Base-by-base conservation (phyloP, 2,113 vertebrate genomes). In the Pontoporia blainvillei region DNA sequence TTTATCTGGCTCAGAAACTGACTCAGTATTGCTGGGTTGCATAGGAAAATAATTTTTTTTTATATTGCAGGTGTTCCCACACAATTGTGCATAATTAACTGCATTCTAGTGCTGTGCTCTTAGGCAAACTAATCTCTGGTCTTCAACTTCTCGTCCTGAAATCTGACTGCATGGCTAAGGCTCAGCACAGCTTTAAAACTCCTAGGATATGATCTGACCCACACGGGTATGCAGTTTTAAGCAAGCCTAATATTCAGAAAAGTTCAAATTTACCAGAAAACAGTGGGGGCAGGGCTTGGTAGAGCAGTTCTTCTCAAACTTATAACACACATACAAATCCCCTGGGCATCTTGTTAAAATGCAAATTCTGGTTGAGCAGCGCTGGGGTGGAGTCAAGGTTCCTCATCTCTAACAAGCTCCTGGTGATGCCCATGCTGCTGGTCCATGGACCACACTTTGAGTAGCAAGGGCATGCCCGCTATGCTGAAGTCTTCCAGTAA, bases 71-170 rank as follows among this genome's bases (percentile, higher is more conserved):
- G 10, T 46, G 14, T 94, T 95, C 71, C 41, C 95, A 94, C 94
- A 96, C 78, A 95, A 81, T 87, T 94, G 61, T 92, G 67, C 76
- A 49, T 78, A 81, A 89, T 78, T 95, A 75, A 92, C 66, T 61
- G 20, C 46, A 85, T 75, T 82, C 76, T 85, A 85, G 44, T 3
- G 12, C 23, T 88, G 12, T 67, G 66, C 62, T 71, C 62, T 95
- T 64, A 75, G 71, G 95, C 46, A 76, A 94, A 76, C 31, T 39
- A n/a, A 90, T 88, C 83, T 93, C 72, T 67, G 59, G 66, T 59
- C 46, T 90, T 92, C n/a, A 71, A 25, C 11, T 52, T 88, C 67
- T 86, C 20, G 0, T 71, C 90, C 71, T 87, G 86, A 90, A 90
- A 72, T 82, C 39, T 90, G 93, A 91, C 29, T 75, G 15, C 5